These are phyloP conservation scores for Borostomias antarcticus DNA, from an alignment of 2,797 vertebrate species.

Conservation along the genomic window DNA sequence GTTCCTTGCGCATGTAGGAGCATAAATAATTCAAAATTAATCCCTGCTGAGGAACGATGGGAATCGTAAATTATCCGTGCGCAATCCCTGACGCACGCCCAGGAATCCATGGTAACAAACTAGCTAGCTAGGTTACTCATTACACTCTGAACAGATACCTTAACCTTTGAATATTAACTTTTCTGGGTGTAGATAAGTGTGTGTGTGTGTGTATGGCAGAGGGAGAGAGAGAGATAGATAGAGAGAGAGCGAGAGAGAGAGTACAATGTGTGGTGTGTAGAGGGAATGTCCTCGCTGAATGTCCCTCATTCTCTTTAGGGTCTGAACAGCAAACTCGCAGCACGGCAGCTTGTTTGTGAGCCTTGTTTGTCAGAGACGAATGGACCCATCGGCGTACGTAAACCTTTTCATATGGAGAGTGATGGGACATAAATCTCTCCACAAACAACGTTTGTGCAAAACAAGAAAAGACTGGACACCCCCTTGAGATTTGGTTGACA, in stretches of 20 bases:
- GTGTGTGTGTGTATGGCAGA: slow-evolving; percentile 10
- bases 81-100: slow-evolving; percentile 87
- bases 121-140: slow-evolving; percentile 86
- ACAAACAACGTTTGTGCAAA: slow-evolving; percentile 34
- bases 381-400: slow-evolving; percentile 30
- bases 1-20: slow-evolving; percentile 91
- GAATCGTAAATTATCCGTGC: slow-evolving; percentile 96
- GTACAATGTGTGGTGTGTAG: slow-evolving; percentile 32
- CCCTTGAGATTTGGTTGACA: slow-evolving; percentile 64
- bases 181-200: slow-evolving; percentile 26
- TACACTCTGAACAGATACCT: slow-evolving; percentile 91
- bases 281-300: slow-evolving; percentile 20
- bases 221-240: slow-evolving; percentile 16
- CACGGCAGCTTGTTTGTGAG: slow-evolving; percentile 28
- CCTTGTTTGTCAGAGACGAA: slow-evolving; percentile 35
- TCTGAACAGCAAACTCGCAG: slow-evolving; percentile 38
- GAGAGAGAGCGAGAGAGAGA: slow-evolving; percentile 15
- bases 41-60: slow-evolving; percentile 95
- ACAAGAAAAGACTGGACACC: slow-evolving; percentile 47
- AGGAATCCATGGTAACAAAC: slow-evolving; percentile 91
- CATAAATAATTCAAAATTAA: slow-evolving; percentile 99
- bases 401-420: slow-evolving; percentile 38
- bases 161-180: slow-evolving; percentile 97
- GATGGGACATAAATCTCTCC: slow-evolving; percentile 49
- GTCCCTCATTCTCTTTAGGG: slow-evolving; percentile 20